Conservation (phyloP, 2,888 invertebrate genomes). For the Euzophera pinguis region DNA sequence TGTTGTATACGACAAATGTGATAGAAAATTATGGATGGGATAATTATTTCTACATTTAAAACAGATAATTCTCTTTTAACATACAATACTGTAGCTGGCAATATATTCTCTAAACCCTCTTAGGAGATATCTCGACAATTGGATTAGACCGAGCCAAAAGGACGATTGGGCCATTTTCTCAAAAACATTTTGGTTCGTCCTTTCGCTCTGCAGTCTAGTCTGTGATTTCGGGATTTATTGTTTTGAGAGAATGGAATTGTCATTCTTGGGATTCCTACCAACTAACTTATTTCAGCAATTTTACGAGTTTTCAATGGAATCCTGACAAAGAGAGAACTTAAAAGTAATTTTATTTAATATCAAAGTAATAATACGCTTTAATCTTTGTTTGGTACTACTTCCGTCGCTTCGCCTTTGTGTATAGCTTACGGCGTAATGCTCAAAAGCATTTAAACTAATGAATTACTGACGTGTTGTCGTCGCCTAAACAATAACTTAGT, state of each 20-base stretch:
- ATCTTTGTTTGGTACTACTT: too few species aligned
- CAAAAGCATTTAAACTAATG: too few species aligned
- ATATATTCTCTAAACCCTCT: neutral
- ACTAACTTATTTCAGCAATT: neutral
- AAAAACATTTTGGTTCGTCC: conserved; percentile 4
- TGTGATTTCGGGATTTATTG: conserved; percentile 4
- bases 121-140: conserved; percentile 1
- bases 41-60: too few species aligned
- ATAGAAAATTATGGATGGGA: too few species aligned
- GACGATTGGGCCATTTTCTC: neutral
- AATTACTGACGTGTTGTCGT: too few species aligned
- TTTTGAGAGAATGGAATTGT: conserved; percentile 7
- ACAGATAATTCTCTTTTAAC: too few species aligned
- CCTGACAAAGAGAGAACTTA: neutral
- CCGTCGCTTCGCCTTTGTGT: too few species aligned
- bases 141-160: neutral
- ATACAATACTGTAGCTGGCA: neutral
- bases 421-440: too few species aligned
- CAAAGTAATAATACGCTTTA: neutral
- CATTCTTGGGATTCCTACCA: conserved; percentile 1
- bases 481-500: too few species aligned
- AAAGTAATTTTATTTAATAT: neutral
- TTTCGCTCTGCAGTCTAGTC: neutral
- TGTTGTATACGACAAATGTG: too few species aligned
- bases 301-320: neutral